Evolutionary conservation across 2,888 invertebrate genomes (phyloP), one percentile per base, ranked within the genome.

Genomic region (Smittia sp.): DNA sequence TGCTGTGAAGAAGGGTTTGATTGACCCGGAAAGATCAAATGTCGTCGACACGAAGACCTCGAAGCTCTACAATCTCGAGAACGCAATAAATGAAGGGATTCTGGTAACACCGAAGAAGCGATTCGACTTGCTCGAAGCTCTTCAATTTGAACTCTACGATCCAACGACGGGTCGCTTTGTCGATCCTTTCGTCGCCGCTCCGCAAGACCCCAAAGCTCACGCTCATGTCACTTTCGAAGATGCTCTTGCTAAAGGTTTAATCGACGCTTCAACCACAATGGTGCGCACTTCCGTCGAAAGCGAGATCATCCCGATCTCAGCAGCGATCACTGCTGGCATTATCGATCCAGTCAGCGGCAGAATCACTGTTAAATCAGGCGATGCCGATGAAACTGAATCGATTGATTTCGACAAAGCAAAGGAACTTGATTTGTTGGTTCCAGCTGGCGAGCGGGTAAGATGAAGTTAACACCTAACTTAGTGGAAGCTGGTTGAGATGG

Each of bases 21-120:
- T 95, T 85, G 94, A 94, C 81, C 88, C 91, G 11, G 93, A 93
- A 76, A 93, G 92, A 77, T 92, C 92, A 73, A 92, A 91, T 78
- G 91, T 94, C 7, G 82, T 93, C 75, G 93, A 94, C 79, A 92
- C 92, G 3, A 87, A 88, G 76, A 90, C 91, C 38, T 93, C 93
- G 24, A 92, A 92, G 81, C 84, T 94, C 20, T 87, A 92, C 79
- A 86, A 90, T 1, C 81, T 96, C 75, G 84, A 88, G 74, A 87
- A 87, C 76, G 94, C 94, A 1, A 84, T 94, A 67, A 90, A 93
- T 77, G 87, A 81, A 76, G 92, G 92, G 73, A 83, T 94, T 1
- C 84, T 95, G 75, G 87, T 90, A 77, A 93, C 93, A 25, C 91
- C 92, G 9, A 90, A 90, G 78, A 88, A 89, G 79, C 89, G 92